Evolutionary conservation across 2,113 vertebrate genomes (phyloP).

Genomic region (Solenodon paradoxus): DNA sequence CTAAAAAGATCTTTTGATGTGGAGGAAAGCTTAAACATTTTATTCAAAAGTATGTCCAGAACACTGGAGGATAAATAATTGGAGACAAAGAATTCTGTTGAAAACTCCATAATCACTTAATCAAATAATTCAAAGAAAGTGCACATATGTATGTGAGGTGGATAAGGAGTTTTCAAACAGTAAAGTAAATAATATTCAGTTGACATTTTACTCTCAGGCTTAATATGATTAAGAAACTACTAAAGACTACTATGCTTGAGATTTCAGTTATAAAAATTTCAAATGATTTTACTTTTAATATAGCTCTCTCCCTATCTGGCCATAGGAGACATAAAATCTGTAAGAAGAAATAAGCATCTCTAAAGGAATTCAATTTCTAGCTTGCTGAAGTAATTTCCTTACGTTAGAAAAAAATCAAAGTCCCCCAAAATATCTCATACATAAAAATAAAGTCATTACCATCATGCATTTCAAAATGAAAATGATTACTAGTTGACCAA

Average conservation of each 20-base stretch:
- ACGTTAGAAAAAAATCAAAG: slow-evolving; percentile 50
- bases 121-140: slow-evolving; percentile 9
- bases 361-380: slow-evolving; percentile 16
- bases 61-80: no score
- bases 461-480: slow-evolving; percentile 45
- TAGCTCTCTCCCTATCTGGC: background rate
- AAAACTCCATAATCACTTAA: background rate
- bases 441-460: slow-evolving; percentile 57
- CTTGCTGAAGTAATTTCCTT: slow-evolving; percentile 25
- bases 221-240: background rate
- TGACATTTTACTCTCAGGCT: background rate
- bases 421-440: slow-evolving; percentile 27
- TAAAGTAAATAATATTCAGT: background rate
- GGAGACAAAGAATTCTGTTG: background rate
- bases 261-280: background rate
- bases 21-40: background rate
- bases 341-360: background rate
- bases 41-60: slow-evolving; percentile 34
- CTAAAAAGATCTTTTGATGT: background rate
- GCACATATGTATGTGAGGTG: background rate
- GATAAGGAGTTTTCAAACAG: slow-evolving; percentile 23
- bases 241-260: background rate
- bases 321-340: background rate
- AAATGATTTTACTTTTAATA: background rate
- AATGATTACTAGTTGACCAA: slow-evolving; percentile 38